Base-by-base conservation (phyloP, 2,797 vertebrate species). In the Diceros bicornis region DNA sequence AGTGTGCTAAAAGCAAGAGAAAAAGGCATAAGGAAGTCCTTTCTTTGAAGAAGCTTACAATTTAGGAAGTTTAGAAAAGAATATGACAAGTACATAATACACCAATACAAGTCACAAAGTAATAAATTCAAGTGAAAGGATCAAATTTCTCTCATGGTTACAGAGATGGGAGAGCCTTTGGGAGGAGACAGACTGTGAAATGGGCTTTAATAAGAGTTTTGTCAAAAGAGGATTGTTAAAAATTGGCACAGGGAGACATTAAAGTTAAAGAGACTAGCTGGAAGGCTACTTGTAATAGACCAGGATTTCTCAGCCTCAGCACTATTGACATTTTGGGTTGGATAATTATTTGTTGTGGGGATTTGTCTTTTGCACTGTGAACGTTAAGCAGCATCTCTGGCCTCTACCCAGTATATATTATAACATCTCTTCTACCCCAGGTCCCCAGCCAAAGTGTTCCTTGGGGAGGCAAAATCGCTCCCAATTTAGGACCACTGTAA, bases 381-480 rank as follows among this genome's bases (percentile, higher is more conserved):
- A 55, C 88, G 20, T 90, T 96, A 74, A 90, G 50, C 7, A 85
- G 61, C 21, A 55, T 52, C 23, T 91, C 91, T 94, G 85, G 55
- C 14, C 20, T 62, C 62, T 66, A 47, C 14, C 2, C 23, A 44
- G 16, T 71, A 89, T 27, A 91, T 66, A 8, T 66, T 37, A 72
- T 47, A 91, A 29, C 13, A 59, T 23, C 34, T 23, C 32, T 25
- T 16, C 50, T 14, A 52, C 14, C 7, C 23, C 7, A 6, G 9
- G 25, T 2, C 25, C 37, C 23, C 50, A 62, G 47, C 4, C 23
- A 32, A 62, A 91, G 64, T 57, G 29, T 77, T 83, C 13, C 44
- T 18, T 52, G n/a, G 29, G 52, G 47, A 72, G 47, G 44, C 32
- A 72, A 91, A 77, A 72, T 62, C 1, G 0, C 16, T 5, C 62